A percentile compares a stretch with the other conserved stretches of the same genome.
Conservation (phyloP, 2,888 invertebrate species). For the Pocota personata region DNA sequence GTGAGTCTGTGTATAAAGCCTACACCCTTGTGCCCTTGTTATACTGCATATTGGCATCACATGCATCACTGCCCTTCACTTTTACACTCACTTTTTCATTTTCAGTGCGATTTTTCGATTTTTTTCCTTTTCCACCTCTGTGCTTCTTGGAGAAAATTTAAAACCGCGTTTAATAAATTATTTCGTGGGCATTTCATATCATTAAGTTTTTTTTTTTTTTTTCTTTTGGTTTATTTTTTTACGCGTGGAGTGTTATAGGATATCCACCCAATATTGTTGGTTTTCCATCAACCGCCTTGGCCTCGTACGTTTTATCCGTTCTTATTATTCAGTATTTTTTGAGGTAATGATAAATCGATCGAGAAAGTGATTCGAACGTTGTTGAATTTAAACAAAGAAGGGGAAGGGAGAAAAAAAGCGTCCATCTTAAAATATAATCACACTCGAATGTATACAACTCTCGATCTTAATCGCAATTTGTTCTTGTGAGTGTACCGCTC, state of each 20-base stretch:
- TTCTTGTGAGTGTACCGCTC: constrained; percentile 30
- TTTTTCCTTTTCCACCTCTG: constrained; percentile 13
- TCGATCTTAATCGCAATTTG: constrained; percentile 68
- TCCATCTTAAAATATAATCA: constrained; percentile 32
- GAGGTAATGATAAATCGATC: constrained; percentile 70
- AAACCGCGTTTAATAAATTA: constrained; percentile 78
- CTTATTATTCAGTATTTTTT: neutral
- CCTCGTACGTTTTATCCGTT: constrained; percentile 33
- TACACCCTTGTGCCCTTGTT: constrained; percentile 74
- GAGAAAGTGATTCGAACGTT: constrained; percentile 64
- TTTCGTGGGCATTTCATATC: constrained; percentile 81
- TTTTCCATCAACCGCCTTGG: constrained; percentile 54
- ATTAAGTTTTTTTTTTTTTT: constrained; percentile 74
- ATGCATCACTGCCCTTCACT: constrained; percentile 78
- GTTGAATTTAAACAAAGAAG: constrained; percentile 21
- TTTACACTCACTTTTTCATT: constrained; percentile 75
- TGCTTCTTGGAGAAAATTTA: constrained; percentile 54
- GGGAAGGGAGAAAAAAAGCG: neutral
- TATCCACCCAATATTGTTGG: constrained; percentile 59
- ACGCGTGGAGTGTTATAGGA: constrained; percentile 39
- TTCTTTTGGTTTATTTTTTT: constrained; percentile 1
- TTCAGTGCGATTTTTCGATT: constrained; percentile 62
- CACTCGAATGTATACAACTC: constrained; percentile 38
- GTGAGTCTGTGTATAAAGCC: constrained; percentile 53
- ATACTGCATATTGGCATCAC: constrained; percentile 65